Conservation (phyloP, 2,888 invertebrate genomes). For the Netelia inedita region DNA sequence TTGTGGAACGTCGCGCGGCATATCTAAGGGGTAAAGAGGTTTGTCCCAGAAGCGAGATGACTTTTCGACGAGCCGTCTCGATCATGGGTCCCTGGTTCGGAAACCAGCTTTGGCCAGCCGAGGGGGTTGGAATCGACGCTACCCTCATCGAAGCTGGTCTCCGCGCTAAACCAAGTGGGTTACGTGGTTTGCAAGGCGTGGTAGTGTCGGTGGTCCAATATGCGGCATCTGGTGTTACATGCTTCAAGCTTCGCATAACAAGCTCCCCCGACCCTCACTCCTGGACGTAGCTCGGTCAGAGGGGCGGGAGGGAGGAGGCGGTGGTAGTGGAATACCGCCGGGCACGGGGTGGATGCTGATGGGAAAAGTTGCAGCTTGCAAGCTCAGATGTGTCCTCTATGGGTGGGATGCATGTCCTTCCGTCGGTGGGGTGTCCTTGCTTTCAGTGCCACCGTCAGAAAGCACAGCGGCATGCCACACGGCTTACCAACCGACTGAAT, state of each 20-base stretch:
- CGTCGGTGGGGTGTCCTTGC: slow-evolving; percentile 57
- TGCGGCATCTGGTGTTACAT: slow-evolving; percentile 84
- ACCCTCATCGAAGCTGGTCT: slow-evolving; percentile 38
- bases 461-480: slow-evolving; percentile 60
- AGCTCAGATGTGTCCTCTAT: slow-evolving; percentile 77
- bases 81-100: neutral
- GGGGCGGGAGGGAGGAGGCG: slow-evolving; percentile 5
- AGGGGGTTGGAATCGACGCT: slow-evolving; percentile 23
- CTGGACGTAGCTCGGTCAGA: slow-evolving; percentile 17
- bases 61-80: slow-evolving; percentile 14
- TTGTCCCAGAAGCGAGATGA: slow-evolving; percentile 18
- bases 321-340: slow-evolving; percentile 68
- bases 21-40: neutral
- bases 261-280: slow-evolving; percentile 73
- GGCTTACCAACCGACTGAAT: slow-evolving; percentile 73
- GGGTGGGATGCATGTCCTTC: slow-evolving; percentile 65
- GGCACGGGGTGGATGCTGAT: slow-evolving; percentile 75
- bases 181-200: slow-evolving; percentile 51
- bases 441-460: slow-evolving; percentile 57
- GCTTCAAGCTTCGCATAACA: slow-evolving; percentile 84
- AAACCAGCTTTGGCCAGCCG: neutral
- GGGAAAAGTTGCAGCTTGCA: slow-evolving; percentile 84
- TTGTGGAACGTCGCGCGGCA: neutral
- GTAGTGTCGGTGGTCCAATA: slow-evolving; percentile 80
- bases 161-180: slow-evolving; percentile 49